Evolutionary conservation across 2,113 vertebrate genomes (phyloP).

Genomic region (Oxyura jamaicensis): DNA sequence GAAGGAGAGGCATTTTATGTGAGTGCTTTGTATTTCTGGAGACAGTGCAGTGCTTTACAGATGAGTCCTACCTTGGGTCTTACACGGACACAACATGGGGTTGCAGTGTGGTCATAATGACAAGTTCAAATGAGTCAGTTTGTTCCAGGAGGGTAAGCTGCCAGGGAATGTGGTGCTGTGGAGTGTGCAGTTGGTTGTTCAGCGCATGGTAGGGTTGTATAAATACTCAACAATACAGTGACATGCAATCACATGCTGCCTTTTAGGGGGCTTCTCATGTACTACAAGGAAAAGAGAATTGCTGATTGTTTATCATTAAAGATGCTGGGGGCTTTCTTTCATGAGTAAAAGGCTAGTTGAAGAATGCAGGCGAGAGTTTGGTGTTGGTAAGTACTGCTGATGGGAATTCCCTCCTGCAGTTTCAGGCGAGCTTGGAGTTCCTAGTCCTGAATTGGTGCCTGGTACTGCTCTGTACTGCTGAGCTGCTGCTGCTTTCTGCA

Average conservation of each 20-base stretch:
- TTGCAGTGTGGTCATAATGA: neutral
- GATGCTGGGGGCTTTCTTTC: neutral
- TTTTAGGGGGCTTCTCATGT: neutral
- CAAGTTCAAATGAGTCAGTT: neutral
- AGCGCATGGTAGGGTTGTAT: neutral
- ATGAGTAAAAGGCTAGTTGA: neutral
- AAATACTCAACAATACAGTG: neutral
- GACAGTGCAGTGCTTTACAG: neutral
- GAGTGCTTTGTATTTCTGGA: neutral
- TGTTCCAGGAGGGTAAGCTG: neutral
- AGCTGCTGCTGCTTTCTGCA: neutral
- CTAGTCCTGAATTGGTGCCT: neutral
- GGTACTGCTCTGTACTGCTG: neutral
- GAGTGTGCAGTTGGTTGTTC: neutral
- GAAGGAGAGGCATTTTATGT: neutral
- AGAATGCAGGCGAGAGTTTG: neutral
- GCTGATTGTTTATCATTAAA: neutral
- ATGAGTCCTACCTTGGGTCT: neutral
- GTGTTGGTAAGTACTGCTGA: neutral
- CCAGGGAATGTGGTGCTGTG: neutral
- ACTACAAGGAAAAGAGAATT: neutral
- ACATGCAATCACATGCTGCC: neutral
- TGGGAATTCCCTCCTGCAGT: neutral
- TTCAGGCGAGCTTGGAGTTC: neutral
- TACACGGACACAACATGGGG: neutral